Base-by-base conservation (phyloP, 2,113 vertebrate genomes). In the Vombatus ursinus region DNA sequence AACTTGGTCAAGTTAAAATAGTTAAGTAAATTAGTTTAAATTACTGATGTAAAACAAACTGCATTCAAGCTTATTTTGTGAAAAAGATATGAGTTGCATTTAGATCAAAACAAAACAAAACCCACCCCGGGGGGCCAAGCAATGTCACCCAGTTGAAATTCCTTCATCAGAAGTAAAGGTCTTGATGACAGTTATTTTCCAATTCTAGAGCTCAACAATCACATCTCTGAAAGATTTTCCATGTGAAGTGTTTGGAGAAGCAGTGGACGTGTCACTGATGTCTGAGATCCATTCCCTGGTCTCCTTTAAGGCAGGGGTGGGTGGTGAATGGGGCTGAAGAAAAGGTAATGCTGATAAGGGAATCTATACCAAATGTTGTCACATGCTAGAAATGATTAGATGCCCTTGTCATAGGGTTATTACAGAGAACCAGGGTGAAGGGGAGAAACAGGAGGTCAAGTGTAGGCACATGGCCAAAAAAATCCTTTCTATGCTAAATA, bases 171-270 rank as follows among this genome's bases (percentile, higher is more conserved):
- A 98, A 96, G 91, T 90, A 94, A 98, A 98, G 93, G 94, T 96
- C 98, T 96, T 11, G 98, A 97, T 99, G 98, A 99, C 99, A 99
- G 98, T 98, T 98, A 99, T 99, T 99, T 98, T 99, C 99, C 98
- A 99, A 98, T 97, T 98, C 98, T 98, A 98, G 95, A 92, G 91
- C 95, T 96, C 97, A 89, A 94, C 97, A 98, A 91, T 96, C 97
- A 92, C 98, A 96, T 96, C 97, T 97, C 98, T 93, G 96, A 97
- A 98, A 84, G n/a, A 97, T 97, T 98, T 98, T 97, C 98, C 97
- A 97, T 94, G 77, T 97, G 96, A 98, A 99, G 98, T 98, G 97
- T 97, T 98, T 98, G 97, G 98, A 99, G 98, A 97, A 98, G 97
- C 0, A 9, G 98, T 95, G 31, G 98, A 99, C 90, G 97, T 99